Percentiles rank a stretch among this genome's conserved stretches.
Evolutionary conservation across 1,140 invertebrate species (phyloP).

Genomic region (Rhagoletis zephyria): DNA sequence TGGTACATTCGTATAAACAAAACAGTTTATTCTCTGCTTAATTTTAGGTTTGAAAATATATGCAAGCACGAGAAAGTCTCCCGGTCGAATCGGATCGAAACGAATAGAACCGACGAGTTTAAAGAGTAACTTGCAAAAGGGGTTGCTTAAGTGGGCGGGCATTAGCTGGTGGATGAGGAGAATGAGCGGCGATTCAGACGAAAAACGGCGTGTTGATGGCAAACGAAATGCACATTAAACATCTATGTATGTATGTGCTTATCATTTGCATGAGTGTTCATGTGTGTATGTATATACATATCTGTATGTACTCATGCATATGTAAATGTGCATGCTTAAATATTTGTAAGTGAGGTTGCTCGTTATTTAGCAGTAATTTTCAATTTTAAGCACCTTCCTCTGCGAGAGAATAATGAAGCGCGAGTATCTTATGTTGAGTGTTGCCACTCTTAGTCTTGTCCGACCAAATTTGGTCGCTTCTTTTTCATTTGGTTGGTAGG

Average conservation of each 20-base stretch:
- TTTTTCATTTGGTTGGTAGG: no score
- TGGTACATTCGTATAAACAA: not conserved
- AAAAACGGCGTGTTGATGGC: not conserved
- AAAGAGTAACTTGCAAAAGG: not conserved
- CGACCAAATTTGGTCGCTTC: no score
- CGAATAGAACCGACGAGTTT: not conserved
- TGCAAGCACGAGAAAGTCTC: not conserved
- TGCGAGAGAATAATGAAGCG: not conserved
- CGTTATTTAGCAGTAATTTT: not conserved
- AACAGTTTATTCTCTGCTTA: no score
- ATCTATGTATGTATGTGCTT: not conserved
- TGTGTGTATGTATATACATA: not conserved
- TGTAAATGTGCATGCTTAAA: not conserved
- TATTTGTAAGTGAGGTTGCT: not conserved
- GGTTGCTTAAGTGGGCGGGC: slow-evolving; percentile 27
- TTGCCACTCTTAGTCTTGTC: no score
- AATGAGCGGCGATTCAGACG: not conserved
- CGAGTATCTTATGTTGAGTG: not conserved
- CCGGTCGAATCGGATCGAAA: not conserved
- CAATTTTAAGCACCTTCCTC: not conserved
- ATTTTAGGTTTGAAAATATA: not conserved
- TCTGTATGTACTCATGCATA: not conserved
- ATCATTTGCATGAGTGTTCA: not conserved
- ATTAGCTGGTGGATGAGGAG: not conserved
- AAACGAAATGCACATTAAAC: not conserved